Evolutionary conservation across 2,113 vertebrate genomes (phyloP).

Genomic region (Rhabdomys dilectus): DNA sequence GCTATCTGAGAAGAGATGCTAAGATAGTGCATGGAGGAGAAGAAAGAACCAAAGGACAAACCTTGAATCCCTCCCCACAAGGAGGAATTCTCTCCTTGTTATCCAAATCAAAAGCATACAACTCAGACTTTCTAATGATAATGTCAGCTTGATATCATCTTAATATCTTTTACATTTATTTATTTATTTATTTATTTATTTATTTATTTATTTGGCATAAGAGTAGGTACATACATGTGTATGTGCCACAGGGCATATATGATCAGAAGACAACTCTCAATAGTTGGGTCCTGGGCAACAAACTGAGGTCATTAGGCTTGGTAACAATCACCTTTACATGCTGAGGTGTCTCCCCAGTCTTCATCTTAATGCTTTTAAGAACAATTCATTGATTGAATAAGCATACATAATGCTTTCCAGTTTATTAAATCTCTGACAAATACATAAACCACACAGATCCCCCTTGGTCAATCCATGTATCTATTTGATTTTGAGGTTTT

Average conservation of each 20-base stretch:
- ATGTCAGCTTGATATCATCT: background rate
- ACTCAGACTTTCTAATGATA: background rate
- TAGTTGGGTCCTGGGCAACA: background rate
- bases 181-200: background rate
- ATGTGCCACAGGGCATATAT: background rate
- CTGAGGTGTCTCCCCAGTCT: too few relatives aligned
- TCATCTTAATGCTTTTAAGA: constrained; percentile 30
- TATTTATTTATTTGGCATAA: background rate
- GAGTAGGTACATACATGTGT: too few relatives aligned
- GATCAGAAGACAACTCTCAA: background rate
- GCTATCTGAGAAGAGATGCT: background rate
- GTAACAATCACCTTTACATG: background rate
- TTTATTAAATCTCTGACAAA: constrained; percentile 9
- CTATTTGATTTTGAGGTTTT: background rate
- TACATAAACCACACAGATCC: background rate
- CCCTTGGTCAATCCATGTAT: background rate
- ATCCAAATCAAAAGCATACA: background rate
- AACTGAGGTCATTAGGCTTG: background rate
- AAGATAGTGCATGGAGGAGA: background rate
- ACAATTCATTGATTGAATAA: background rate
- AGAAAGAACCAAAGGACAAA: background rate
- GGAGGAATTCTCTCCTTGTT: background rate
- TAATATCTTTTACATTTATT: background rate
- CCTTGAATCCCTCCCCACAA: background rate
- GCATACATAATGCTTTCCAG: background rate